Evolutionary conservation across 1,140 invertebrate species (phyloP), one percentile per base, ranked within the genome.

Genomic region (Tetraneura akinire): DNA sequence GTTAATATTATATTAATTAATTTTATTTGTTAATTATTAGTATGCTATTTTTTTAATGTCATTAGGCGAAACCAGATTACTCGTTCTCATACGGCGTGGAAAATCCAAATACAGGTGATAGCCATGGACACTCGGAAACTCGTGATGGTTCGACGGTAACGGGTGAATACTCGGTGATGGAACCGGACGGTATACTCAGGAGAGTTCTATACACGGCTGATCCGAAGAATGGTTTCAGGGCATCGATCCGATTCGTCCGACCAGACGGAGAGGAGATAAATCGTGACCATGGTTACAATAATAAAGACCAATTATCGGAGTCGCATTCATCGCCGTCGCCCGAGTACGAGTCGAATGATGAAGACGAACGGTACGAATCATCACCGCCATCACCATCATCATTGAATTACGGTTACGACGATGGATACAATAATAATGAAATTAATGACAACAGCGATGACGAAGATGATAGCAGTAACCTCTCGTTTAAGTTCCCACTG

Each of bases 51-150:
- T n/a, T n/a, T n/a, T n/a, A n/a, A n/a, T n/a, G n/a, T 8, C 32
- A 37, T 37, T 37, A 82, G 80, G 80, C 83, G 0, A 83, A 83
- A 60, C 84, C 84, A 4, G 80, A 83, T 14, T 92, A 92, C 82
- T 87, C 88, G 47, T 92, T 91, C 84, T 87, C 89, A 1, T 92
- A 91, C 83, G 91, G 90, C 53, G 90, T 92, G 16, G 88, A 90
- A 81, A 91, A 92, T 85, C 89, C 90, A 3, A 86, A 88, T 83
- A 91, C 88, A 81, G 90, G 91, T 60, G 91, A 92, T 85, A 88
- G 88, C 74, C 91, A 93, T 84, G 89, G 88, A 81, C 90, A 91
- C 81, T 88, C 90, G 82, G 91, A 93, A 84, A 88, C 87, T 55
- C 88, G 91, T 55, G 88, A 91, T 81, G 91, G 91, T 49, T 91